Conservation (phyloP, 2,888 invertebrate species). For the Linnaemya tessellans region DNA sequence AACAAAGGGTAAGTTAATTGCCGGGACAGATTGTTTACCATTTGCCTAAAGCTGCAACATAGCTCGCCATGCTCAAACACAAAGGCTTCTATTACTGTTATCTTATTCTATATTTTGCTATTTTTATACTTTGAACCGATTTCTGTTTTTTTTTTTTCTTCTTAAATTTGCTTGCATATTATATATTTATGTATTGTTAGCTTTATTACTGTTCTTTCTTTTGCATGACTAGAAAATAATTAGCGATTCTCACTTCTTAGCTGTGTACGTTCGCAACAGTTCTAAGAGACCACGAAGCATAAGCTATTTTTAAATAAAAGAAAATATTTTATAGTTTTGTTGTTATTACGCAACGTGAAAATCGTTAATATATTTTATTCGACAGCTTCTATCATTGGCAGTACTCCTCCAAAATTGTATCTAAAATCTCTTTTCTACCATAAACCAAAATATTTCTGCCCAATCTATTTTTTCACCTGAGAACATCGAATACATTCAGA, state of each 20-base stretch:
- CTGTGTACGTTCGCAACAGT: background rate
- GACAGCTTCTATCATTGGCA: conserved; percentile 8
- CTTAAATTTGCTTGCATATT: conserved; percentile 52
- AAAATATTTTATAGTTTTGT: background rate
- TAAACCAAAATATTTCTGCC: conserved; percentile 20
- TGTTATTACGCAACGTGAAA: background rate
- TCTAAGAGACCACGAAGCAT: no score
- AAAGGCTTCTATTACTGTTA: conserved; percentile 43
- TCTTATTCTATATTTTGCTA: conserved; percentile 51
- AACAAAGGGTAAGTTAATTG: conserved; percentile 93
- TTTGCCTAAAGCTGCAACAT: conserved; percentile 47
- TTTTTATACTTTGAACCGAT: conserved; percentile 45
- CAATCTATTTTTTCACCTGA: conserved; percentile 9
- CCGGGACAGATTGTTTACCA: conserved; percentile 71
- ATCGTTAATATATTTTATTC: background rate
- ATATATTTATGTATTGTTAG: conserved; percentile 28
- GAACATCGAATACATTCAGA: conserved; percentile 40
- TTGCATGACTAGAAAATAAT: conserved; percentile 62
- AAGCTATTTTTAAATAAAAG: background rate
- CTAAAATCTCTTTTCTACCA: conserved; percentile 15
- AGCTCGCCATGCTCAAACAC: conserved; percentile 68
- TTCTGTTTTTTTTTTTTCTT: conserved; percentile 20
- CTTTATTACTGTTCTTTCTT: conserved; percentile 18
- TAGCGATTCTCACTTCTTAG: conserved; percentile 26
- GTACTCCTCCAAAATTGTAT: conserved; percentile 11